phyloP scores from a whole-genome alignment of 2,797 vertebrate genomes.

The Coccyzus lansbergi region DNA sequence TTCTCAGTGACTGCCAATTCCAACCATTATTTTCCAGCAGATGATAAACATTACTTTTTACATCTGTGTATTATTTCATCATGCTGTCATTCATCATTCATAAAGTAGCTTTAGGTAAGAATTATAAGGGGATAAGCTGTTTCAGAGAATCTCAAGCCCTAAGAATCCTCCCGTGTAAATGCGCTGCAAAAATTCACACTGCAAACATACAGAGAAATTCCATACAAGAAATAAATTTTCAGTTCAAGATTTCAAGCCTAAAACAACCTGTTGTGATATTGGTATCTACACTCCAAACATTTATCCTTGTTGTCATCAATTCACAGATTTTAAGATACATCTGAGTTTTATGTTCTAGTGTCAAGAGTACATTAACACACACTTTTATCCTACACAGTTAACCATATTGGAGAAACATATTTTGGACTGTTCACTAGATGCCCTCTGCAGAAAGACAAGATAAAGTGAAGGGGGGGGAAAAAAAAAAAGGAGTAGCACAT shows the following conservation, averaged over 20 bases:
- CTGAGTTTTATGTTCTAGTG: background rate
- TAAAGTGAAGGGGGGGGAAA: background rate
- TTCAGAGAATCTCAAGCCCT: background rate
- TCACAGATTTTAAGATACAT: background rate
- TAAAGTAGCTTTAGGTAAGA: constrained; percentile 31
- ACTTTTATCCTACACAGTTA: background rate
- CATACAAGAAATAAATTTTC: background rate
- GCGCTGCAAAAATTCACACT: background rate
- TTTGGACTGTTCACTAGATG: background rate
- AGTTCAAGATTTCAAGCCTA: background rate
- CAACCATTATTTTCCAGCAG: constrained; percentile 5
- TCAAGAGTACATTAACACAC: background rate
- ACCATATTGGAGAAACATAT: background rate
- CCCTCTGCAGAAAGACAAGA: background rate
- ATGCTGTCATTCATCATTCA: background rate
- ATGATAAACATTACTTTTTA: constrained; percentile 3
- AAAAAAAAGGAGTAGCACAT: accelerated
- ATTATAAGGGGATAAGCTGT: constrained; percentile 20
- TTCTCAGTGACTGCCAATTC: background rate
- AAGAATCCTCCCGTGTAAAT: background rate
- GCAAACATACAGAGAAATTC: background rate
- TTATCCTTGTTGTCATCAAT: background rate
- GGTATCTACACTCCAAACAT: background rate
- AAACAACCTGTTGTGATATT: background rate
- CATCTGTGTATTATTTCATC: background rate